Percentiles rank a stretch among this genome's conserved stretches.
Evolutionary conservation across 2,797 vertebrate genomes (phyloP).

Genomic region (Hafferia zeledoni): DNA sequence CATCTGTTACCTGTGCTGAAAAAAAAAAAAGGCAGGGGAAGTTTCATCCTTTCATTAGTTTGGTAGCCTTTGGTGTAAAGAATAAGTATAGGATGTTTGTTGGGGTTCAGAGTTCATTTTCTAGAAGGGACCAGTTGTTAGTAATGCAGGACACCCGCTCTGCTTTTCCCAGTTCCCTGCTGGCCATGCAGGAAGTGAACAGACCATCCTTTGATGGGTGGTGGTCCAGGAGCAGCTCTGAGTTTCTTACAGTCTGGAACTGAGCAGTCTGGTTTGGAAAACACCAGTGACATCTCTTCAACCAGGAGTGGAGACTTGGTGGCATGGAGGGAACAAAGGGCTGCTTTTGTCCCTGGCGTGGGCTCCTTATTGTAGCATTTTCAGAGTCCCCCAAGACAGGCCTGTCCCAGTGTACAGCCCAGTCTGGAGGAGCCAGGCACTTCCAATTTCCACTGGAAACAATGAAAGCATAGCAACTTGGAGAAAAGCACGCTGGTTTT

Average conservation of each 20-base stretch:
- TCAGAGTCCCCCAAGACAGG: not conserved
- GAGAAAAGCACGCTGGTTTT: not conserved
- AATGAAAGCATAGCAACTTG: rapidly evolving
- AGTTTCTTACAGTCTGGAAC: not conserved
- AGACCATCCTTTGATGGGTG: not conserved
- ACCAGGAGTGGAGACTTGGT: not conserved
- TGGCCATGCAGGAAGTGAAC: not conserved
- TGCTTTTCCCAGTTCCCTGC: not conserved
- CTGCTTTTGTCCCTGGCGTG: not conserved
- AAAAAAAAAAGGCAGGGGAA: not conserved
- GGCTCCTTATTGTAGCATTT: not conserved
- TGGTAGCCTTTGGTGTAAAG: not conserved
- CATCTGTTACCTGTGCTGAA: not conserved
- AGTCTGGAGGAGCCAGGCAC: not conserved
- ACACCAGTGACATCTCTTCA: not conserved
- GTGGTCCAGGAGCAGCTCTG: not conserved
- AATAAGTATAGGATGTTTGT: not conserved
- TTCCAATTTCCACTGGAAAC: not conserved
- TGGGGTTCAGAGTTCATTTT: not conserved
- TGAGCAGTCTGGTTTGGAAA: not conserved
- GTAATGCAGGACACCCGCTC: not conserved
- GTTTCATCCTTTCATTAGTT: not conserved
- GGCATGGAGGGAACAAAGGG: not conserved
- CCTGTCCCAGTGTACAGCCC: not conserved
- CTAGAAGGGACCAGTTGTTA: not conserved